Base-by-base conservation (phyloP, 2,888 invertebrate species). In the Sphaeridia pumilis region DNA sequence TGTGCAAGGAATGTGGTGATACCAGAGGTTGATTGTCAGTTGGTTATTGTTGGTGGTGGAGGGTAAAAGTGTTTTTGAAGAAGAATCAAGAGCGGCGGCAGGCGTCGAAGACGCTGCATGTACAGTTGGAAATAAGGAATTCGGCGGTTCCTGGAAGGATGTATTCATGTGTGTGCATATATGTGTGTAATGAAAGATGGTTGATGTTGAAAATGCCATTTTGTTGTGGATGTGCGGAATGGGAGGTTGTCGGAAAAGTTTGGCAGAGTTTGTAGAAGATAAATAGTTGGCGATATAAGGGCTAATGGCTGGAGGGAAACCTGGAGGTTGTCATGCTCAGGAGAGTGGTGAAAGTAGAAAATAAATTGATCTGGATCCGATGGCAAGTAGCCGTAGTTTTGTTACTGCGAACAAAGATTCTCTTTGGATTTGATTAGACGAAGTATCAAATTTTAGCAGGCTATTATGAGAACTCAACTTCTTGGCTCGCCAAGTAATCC, bases 361-460 rank as follows among this genome's bases (percentile, higher is more conserved):
- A 38, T 38, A 38, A 38, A 38, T 38, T 38, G 38, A 38, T 38
- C 38, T 14, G 17, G 20, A 38, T 38, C 38, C 38, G 38, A 17
- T 17, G 20, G 38, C 17, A 20, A 38, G 38, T 38, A 17, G 38
- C 17, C 17, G n/a, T n/a, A n/a, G n/a, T n/a, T n/a, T n/a, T n/a
- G n/a, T n/a, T n/a, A n/a, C n/a, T n/a, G 14, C 14, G 31, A 31
- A 31, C 38, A 38, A 38, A 38, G 38, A 38, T 38, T 38, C 38
- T 38, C 38, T 38, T 20, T 14, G 20, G 38, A 38, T 38, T 38
- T 38, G 38, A 38, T 38, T 38, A 38, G 38, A 38, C 38, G 12
- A 38, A 38, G 38, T 38, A 38, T 38, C 38, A 38, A 7, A 38
- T 38, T 20, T 38, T 38, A 38, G 38, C 38, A 17, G 17, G 38